Base-by-base conservation (phyloP, 2,113 vertebrate species). In the Sprattus sprattus region DNA sequence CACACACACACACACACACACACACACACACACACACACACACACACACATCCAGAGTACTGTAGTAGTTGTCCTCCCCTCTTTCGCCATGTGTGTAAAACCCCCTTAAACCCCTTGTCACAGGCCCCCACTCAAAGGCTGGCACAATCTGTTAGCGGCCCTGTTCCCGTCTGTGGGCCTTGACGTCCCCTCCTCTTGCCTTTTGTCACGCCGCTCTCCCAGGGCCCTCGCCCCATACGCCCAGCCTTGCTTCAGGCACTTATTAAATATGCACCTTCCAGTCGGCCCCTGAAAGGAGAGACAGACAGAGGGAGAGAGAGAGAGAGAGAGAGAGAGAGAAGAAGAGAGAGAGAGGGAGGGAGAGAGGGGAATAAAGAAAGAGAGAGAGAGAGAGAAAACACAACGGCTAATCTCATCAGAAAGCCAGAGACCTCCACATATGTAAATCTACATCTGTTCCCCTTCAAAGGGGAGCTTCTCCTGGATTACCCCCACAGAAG, bases 401-500 rank as follows among this genome's bases (percentile, higher is more conserved):
- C 91, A 94, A 95, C 94, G 86, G 94, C 95, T 99, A 99, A 98
- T 99, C 97, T 99, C 97, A 98, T 97, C 96, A 96, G 96, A 97
- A 71, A 96, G 94, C 96, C 95, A 94, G 96, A 96, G 97, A 96
- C 96, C 97, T 97, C 96, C 96, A 97, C 96, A 97, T 99, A 99
- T 99, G 98, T 97, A 99, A 99, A 99, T 99, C 96, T 96, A 99
- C 97, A 98, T 98, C 97, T 99, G 97, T 96, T 99, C 96, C 92
- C 96, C 95, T 97, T 97, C 97, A 98, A 96, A 96, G 96, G 95
- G 92, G 96, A 96, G 96, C 96, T 96, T 96, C 96, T 97, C 95
- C 95, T 94, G 96, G 96, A 98, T 98, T 97, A 98, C 94, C 95
- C 88, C 8, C 94, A 95, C 94, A 95, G 94, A 96, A 95, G 93